Evolutionary conservation across 2,113 vertebrate species (phyloP), one percentile per base, ranked within the genome.

Genomic region (Cololabis saira): DNA sequence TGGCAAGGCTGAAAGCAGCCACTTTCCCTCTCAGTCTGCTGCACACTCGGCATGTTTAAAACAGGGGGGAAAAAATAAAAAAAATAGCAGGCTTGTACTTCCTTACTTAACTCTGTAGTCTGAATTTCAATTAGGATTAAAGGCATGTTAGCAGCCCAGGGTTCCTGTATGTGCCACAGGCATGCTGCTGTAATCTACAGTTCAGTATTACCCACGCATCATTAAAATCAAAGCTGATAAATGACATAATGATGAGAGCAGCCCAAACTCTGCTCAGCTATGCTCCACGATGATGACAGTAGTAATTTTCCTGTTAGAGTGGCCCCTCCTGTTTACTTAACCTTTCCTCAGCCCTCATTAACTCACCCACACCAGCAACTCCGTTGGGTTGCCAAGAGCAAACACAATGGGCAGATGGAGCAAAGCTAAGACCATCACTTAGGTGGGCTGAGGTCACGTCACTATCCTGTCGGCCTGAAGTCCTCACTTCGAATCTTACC

Each of bases 271-370:
- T 24, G 76, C 82, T 76, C 74, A 64, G 67, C 75, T 44, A 74
- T 19, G 33, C 55, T 78, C 78, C 77, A 71, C 72, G 71, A 84
- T 84, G 90, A 85, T 83, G 81, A 84, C 85, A 69, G 80, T 81
- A 75, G 87, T 91, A 75, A 91, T 90, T 90, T 86, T 83, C 83
- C 81, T 78, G 84, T 88, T 86, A 90, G 87, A 61, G 78, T 54
- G 76, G 82, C 86, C 87, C 86, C 88, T 92, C 90, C 92, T 92
- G 92, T 92, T 91, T 91, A 90, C 88, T 90, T 93, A 92, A 93
- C 92, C 92, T 93, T 91, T 92, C 86, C 49, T 18, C 86, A 86
- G 84, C 87, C 86, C 90, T 93, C 91, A 93, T 93, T 93, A 93
- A 87, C 90, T 91, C 84, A 64, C 81, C 85, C 84, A 75, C 84